A percentile compares a stretch with the other conserved stretches of the same genome.
Evolutionary conservation across 2,797 vertebrate species (phyloP).

Genomic region (Podargus strigoides): DNA sequence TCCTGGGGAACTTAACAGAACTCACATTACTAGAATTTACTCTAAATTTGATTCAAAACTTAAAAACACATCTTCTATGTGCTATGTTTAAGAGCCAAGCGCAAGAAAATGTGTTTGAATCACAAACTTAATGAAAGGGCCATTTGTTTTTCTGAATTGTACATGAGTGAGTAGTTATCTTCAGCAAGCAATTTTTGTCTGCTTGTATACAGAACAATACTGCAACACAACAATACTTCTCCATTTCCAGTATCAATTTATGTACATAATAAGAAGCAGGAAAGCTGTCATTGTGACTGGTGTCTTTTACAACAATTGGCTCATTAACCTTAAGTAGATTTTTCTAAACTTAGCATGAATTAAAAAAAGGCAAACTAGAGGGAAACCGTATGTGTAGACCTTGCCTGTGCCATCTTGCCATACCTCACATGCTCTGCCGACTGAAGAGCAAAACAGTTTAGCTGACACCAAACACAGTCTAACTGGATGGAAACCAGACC

Average conservation of each 20-base stretch:
- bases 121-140: constrained; percentile 31
- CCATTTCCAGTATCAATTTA: constrained; percentile 41
- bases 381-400: not conserved
- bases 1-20: not conserved
- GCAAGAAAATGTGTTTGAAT: not conserved
- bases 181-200: constrained; percentile 36
- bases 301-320: constrained; percentile 41
- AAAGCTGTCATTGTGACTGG: constrained; percentile 24
- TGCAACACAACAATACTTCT: not conserved
- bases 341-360: constrained; percentile 29
- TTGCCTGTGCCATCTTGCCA: not conserved
- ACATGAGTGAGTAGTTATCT: constrained; percentile 56
- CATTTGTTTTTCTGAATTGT: constrained; percentile 44
- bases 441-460: not conserved
- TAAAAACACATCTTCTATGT: not conserved
- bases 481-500: not conserved
- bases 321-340: constrained; percentile 54
- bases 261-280: constrained; percentile 38
- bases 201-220: constrained; percentile 34
- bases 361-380: not conserved
- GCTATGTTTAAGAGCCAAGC: not conserved
- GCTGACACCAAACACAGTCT: not conserved
- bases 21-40: not conserved
- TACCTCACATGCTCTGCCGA: not conserved
- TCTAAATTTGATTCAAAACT: not conserved